These are phyloP conservation scores for Muscidifurax raptorellus DNA, from an alignment of 1,140 invertebrate species.

Conservation along the genomic window DNA sequence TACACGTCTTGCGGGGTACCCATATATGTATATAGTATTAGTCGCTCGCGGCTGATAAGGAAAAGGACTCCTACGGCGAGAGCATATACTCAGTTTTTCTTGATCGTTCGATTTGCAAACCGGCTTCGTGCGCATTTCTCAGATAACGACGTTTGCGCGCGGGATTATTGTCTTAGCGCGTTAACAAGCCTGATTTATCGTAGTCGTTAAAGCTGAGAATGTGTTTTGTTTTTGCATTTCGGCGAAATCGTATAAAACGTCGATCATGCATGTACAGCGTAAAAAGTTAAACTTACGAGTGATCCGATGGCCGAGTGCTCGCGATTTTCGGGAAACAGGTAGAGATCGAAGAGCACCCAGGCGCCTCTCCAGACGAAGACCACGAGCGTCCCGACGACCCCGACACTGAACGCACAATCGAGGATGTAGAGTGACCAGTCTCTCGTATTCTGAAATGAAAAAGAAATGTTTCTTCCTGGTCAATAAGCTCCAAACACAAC, in stretches of 20 bases:
- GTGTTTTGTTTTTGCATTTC: neutral
- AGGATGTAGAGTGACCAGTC: constrained; percentile 85
- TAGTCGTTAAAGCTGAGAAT: too few species aligned
- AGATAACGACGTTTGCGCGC: too few species aligned
- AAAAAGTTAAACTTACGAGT: constrained; percentile 85
- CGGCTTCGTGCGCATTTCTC: too few species aligned
- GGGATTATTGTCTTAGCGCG: too few species aligned
- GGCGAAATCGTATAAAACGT: neutral
- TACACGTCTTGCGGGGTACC: too few species aligned
- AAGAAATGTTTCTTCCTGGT: neutral
- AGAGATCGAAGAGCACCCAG: constrained; percentile 87
- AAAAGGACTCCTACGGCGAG: neutral
- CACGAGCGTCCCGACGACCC: constrained; percentile 87
- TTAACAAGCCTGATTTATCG: too few species aligned
- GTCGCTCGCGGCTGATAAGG: too few species aligned
- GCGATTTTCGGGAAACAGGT: constrained; percentile 83
- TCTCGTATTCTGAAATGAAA: constrained; percentile 80
- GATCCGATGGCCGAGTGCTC: constrained; percentile 83
- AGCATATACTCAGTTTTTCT: neutral
- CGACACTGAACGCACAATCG: constrained; percentile 90
- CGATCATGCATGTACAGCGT: neutral
- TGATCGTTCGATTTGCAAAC: too few species aligned
- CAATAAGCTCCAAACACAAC: too few species aligned
- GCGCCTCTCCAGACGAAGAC: constrained; percentile 91
- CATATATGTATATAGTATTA: too few species aligned